These are phyloP conservation scores for Ianthella basta DNA, from an alignment of 37 sponge, comb jelly and placozoan species.

Conservation along the genomic window DNA sequence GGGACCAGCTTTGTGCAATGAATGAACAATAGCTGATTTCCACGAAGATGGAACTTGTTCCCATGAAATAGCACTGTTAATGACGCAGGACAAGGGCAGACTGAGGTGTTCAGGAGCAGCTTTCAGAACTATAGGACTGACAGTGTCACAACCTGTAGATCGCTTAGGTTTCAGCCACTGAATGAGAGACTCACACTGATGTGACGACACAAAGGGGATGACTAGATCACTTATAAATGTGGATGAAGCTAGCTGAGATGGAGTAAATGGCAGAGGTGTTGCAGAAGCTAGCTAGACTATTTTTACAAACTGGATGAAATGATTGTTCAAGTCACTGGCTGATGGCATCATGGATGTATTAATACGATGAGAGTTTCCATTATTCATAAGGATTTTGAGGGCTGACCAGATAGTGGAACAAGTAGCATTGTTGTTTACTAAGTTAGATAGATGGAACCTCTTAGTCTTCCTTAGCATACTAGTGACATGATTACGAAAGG, in stretches of 20 bases:
- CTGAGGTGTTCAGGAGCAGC: constrained; percentile 5
- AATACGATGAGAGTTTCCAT: not conserved
- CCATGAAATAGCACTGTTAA: constrained; percentile 17
- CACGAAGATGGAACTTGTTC: not conserved
- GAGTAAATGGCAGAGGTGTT: constrained; percentile 1
- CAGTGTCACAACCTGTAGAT: constrained; percentile 7
- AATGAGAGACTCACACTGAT: constrained; percentile 7
- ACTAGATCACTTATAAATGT: not conserved
- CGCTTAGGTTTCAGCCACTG: not conserved
- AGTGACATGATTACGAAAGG: constrained; percentile 14
- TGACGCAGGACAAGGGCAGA: constrained; percentile 9
- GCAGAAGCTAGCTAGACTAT: too few species aligned
- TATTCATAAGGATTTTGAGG: not conserved
- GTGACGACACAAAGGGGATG: constrained; percentile 10
- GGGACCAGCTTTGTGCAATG: constrained; percentile 26
- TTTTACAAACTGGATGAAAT: constrained; percentile 14
- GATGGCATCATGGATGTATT: not conserved
- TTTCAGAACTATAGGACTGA: constrained; percentile 2
- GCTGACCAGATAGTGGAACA: constrained; percentile 10
- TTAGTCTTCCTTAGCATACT: constrained; percentile 10
- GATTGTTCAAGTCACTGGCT: constrained; percentile 11
- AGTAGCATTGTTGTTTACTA: constrained; percentile 4
- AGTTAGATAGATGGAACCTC: not conserved
- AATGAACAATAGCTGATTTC: constrained; percentile 27
- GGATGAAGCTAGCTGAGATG: not conserved